A percentile compares a stretch with the other conserved stretches of the same genome.
These are phyloP conservation scores for Papio anubis DNA, from an alignment of 2,113 vertebrate species.

Conservation along the genomic window DNA sequence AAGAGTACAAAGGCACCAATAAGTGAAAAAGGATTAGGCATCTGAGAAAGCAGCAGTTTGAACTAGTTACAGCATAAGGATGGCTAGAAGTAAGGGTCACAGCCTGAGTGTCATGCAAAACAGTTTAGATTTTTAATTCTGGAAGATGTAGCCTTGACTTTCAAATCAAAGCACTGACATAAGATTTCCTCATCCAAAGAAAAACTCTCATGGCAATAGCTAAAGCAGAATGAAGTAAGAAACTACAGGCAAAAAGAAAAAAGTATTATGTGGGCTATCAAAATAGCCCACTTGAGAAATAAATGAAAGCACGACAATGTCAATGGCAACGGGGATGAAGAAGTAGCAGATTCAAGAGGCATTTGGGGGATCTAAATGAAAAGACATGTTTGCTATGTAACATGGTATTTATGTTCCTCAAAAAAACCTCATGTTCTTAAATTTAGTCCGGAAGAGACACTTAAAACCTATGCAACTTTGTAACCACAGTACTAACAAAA, in stretches of 20 bases:
- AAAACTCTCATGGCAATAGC: background rate
- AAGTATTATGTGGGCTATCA: background rate
- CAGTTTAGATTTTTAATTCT: background rate
- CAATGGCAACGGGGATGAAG: background rate
- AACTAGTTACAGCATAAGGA: background rate
- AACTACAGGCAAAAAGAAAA: constrained; percentile 2
- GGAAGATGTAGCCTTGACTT: background rate
- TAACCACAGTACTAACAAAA: constrained; percentile 9
- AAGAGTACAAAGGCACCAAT: background rate
- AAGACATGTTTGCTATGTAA: background rate
- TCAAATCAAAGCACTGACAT: background rate
- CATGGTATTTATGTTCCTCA: background rate
- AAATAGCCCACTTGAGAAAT: background rate
- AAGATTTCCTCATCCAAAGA: background rate
- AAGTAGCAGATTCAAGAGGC: background rate
- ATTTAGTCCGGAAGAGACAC: background rate
- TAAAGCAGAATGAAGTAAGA: background rate
- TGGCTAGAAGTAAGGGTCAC: constrained; percentile 1
- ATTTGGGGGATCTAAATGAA: background rate
- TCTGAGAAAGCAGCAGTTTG: background rate
- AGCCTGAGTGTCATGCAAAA: background rate
- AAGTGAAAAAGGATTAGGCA: background rate
- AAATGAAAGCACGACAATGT: background rate
- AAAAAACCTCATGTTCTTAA: constrained; percentile 27
- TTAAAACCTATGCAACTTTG: background rate